Conservation (phyloP, 2,113 vertebrate genomes). For the Athene cunicularia region DNA sequence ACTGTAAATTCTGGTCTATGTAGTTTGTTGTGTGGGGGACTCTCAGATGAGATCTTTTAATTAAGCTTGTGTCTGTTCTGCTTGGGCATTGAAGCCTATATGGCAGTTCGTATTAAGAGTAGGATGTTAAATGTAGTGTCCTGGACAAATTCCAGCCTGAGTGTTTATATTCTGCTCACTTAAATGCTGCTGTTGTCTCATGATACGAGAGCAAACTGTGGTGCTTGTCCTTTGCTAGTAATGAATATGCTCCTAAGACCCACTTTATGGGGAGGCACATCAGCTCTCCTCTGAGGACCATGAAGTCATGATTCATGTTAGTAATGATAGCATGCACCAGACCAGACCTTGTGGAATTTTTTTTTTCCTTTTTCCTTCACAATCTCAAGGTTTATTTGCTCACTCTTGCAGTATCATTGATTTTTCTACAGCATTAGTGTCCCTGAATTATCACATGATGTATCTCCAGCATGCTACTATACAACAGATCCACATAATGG, state of each 20-base stretch:
- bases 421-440: neutral
- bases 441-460: slow-evolving; percentile 8
- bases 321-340: neutral
- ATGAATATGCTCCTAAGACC: neutral
- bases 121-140: slow-evolving; percentile 15
- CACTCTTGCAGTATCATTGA: neutral
- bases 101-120: neutral
- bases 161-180: slow-evolving; percentile 22
- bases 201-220: neutral
- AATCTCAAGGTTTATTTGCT: slow-evolving; percentile 60
- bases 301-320: neutral
- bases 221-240: neutral
- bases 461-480: neutral
- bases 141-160: slow-evolving; percentile 7
- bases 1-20: slow-evolving; percentile 23
- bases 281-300: neutral
- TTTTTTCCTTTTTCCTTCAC: neutral
- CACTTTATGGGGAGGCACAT: neutral
- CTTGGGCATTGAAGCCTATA: neutral
- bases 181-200: neutral
- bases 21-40: neutral
- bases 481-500: neutral
- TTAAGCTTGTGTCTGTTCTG: neutral
- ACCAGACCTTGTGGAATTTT: neutral
- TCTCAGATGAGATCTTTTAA: slow-evolving; percentile 19